These are phyloP conservation scores for Trichogramma evanescens DNA, from an alignment of 2,888 invertebrate genomes.

Conservation along the genomic window DNA sequence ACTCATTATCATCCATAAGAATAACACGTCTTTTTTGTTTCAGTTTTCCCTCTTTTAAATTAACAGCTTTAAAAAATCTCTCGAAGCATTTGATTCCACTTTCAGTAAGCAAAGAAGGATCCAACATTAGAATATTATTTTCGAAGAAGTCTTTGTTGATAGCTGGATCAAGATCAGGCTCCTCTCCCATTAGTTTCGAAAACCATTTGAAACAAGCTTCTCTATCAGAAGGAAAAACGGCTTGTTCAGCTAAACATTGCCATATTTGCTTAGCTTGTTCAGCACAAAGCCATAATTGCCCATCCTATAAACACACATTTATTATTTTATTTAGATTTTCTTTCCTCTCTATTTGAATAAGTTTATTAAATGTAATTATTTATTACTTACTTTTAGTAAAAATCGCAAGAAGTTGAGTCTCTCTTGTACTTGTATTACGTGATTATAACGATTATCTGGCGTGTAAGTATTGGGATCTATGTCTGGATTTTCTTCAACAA, in stretches of 20 bases:
- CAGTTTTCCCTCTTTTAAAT: conserved; percentile 88
- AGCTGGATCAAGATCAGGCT: conserved; percentile 92
- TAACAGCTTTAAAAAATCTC: conserved; percentile 89
- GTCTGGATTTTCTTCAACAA: conserved; percentile 64
- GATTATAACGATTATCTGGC: conserved; percentile 85
- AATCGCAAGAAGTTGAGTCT: conserved; percentile 88
- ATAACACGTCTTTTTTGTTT: conserved; percentile 78
- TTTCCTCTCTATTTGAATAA: too few relatives aligned
- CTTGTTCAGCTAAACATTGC: conserved; percentile 90
- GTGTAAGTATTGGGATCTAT: conserved; percentile 72
- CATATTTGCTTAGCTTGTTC: conserved; percentile 97
- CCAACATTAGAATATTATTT: conserved; percentile 84
- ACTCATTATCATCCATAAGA: conserved; percentile 86
- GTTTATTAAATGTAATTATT: not conserved
- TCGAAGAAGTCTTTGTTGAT: conserved; percentile 95
- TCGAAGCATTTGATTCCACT: conserved; percentile 88
- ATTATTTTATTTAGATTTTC: not conserved
- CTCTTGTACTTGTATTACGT: conserved; percentile 87
- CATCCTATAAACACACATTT: conserved; percentile 57
- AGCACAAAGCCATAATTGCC: conserved; percentile 92
- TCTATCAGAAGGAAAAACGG: conserved; percentile 84
- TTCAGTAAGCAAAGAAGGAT: conserved; percentile 85
- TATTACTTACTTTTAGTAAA: conserved; percentile 60
- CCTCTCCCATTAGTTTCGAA: conserved; percentile 92
- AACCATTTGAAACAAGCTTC: conserved; percentile 99